These are phyloP conservation scores for Phyto melanocephala DNA, from an alignment of 2,888 invertebrate genomes.

Conservation along the genomic window DNA sequence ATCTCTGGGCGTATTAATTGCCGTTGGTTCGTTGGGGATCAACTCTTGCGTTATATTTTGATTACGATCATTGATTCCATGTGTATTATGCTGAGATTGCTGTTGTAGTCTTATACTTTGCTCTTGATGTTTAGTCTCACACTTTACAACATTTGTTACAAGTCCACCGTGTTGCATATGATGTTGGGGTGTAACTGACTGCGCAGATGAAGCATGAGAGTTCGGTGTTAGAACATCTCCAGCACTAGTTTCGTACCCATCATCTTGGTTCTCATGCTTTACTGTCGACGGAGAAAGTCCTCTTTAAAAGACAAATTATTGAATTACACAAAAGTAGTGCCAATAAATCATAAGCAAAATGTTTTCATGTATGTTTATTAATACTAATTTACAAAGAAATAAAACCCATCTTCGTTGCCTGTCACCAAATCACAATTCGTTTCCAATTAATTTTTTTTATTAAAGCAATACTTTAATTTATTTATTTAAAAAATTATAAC, in stretches of 20 bases:
- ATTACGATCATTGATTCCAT: constrained; percentile 30
- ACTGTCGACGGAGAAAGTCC: constrained; percentile 75
- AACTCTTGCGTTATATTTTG: constrained; percentile 37
- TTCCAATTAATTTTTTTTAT: too few species aligned
- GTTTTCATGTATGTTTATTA: too few species aligned
- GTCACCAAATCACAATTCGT: too few species aligned
- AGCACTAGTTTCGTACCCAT: constrained; percentile 93
- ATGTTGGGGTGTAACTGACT: constrained; percentile 74
- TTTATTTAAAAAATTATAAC: too few species aligned
- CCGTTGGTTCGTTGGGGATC: constrained; percentile 30
- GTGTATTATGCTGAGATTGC: constrained; percentile 44
- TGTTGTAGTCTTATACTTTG: constrained; percentile 49
- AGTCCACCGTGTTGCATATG: constrained; percentile 69
- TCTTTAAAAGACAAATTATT: constrained; percentile 33
- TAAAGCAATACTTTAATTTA: too few species aligned
- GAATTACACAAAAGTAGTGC: too few species aligned
- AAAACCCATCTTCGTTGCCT: too few species aligned
- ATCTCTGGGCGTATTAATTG: constrained; percentile 58
- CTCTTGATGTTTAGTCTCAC: constrained; percentile 65
- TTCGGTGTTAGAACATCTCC: constrained; percentile 80
- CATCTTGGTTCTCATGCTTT: constrained; percentile 88
- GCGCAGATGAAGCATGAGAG: constrained; percentile 75
- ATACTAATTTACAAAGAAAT: too few species aligned
- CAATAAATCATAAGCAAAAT: too few species aligned
- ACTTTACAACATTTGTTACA: constrained; percentile 62